Evolutionary conservation across 92 coral and sea anemone species (phyloP), one percentile per base, ranked within the genome.

Genomic region (Siderastrea siderea): DNA sequence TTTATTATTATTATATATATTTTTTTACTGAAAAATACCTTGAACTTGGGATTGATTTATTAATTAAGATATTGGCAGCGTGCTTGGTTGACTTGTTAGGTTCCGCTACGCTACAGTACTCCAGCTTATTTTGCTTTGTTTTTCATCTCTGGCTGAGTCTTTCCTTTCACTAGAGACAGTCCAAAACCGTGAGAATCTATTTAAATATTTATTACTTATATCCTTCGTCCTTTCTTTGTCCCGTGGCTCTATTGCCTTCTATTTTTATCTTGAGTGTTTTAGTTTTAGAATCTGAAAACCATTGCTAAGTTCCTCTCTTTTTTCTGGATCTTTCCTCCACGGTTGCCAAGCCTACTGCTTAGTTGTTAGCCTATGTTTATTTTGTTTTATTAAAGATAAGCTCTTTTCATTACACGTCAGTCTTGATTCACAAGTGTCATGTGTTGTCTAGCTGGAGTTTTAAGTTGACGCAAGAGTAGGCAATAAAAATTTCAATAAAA

Each of bases 381-480:
- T 71, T 71, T 82, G 43, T 46, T 47, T 59, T 70, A 47, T 46
- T 46, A 15, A 46, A 45, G 59, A 38, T 68, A 55, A 82, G 86
- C 86, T 82, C 69, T 70, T 82, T 70, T 82, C 68, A 69, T 80
- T 64, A 62, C 58, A 64, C 83, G 69, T 65, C 59, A 67, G 68
- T 54, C n/a, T 17, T 70, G 78, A 55, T 45, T 82, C 74, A 57
- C 43, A 69, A 70, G 68, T 82, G 78, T 49, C 68, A 46, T 81
- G 47, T 71, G 78, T 70, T 68, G 54, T 68, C 55, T 69, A 16
- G 43, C 45, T 70, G 19, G 7, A 50, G 45, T 58, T 12, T 10
- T 15, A 10, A n/a, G 16, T 52, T 74, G 46, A 74, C 63, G 61
- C 78, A 74, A 55, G 62, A 74, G 63, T 70, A 5, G 69, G 65